Percentiles rank a stretch among this genome's conserved stretches.
Conservation (phyloP, 2,113 vertebrate genomes). For the Albula glossodonta region DNA sequence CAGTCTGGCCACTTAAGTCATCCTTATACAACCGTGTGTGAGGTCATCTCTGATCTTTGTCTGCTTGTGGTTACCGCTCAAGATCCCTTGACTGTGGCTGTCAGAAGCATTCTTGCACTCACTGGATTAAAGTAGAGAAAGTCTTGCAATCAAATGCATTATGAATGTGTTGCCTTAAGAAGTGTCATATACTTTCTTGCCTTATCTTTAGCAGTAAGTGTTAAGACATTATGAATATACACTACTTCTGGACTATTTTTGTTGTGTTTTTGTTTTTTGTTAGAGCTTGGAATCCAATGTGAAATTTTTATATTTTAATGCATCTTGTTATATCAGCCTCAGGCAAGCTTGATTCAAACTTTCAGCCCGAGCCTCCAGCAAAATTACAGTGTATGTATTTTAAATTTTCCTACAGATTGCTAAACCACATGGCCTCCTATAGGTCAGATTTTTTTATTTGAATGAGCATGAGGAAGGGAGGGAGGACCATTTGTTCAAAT, state of each 20-base stretch:
- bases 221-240: not conserved
- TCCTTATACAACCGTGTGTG: not conserved
- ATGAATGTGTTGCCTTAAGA: too few relatives aligned
- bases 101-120: not conserved
- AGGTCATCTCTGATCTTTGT: not conserved
- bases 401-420: not conserved
- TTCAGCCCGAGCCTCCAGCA: not conserved
- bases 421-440: not conserved
- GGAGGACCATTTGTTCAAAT: not conserved
- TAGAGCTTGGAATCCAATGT: not conserved
- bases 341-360: not conserved
- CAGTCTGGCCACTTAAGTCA: not conserved
- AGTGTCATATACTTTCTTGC: too few relatives aligned
- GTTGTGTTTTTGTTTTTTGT: not conserved
- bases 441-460: not conserved
- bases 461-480: not conserved
- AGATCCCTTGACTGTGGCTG: not conserved
- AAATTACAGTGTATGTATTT: not conserved
- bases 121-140: too few relatives aligned
- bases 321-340: not conserved
- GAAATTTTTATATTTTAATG: not conserved
- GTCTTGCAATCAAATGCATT: too few relatives aligned
- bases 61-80: not conserved
- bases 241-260: too few relatives aligned
- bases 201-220: too few relatives aligned